Base-by-base conservation (phyloP, 2,113 vertebrate species). In the Puma concolor region DNA sequence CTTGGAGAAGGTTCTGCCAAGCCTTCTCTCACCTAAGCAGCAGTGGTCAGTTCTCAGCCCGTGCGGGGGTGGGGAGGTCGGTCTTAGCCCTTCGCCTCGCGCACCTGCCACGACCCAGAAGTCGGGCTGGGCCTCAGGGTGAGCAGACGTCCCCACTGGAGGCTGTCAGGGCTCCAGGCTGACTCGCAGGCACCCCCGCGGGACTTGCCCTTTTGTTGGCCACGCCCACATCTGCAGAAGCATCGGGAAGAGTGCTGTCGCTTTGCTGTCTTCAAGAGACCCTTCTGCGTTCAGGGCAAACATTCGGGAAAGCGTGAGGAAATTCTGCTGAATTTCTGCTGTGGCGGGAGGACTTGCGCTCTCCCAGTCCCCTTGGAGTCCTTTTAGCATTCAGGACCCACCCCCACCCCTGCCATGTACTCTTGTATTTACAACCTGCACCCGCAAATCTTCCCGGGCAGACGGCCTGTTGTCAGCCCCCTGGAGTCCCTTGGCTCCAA, bases 1-100 rank as follows among this genome's bases (percentile, higher is more conserved):
- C 85, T 1, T 31, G 64, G 17, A 54, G 41, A 91, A 95, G 84
- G 38, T n/a, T 44, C 95, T 95, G 94, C 81, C 83, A 64, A 94
- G 57, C 38, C 41, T 57, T 33, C 54, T 97, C 93, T 7, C 80
- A 96, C 66, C 57, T 92, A 27, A 84, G 41, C 7, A 31, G 82
- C 66, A 1, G 9, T 0, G 2, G 79, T 63, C 38, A n/a, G 64
- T 93, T n/a, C 21, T 64, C 50, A 88, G 93, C 94, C 25, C 80
- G 64, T 79, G 33, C n/a, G 1, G 36, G 44, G 29, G 31, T 1
- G 2, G 84, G 29, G 93, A 17, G 17, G n/a, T 64, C 16, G 38
- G 54, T 69, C n/a, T 52, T 10, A 29, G 44, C 21, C 15, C 17
- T 48, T 29, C 25, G 7, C 16, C 57, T n/a, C 8, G 3, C 29